These are phyloP conservation scores for Malthinus seriepunctatus DNA, from an alignment of 2,888 invertebrate species.

Conservation along the genomic window DNA sequence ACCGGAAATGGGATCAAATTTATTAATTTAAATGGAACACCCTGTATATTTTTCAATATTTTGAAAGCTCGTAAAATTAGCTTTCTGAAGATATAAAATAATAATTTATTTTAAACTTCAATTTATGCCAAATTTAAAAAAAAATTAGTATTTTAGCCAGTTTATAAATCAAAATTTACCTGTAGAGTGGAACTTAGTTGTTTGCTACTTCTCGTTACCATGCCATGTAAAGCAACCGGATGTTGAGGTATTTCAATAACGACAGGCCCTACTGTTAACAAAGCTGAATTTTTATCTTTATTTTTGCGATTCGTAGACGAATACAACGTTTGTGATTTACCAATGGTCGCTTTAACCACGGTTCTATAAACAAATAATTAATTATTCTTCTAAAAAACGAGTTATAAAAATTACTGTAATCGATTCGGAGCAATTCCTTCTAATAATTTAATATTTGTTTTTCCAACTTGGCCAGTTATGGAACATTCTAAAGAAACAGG, in stretches of 20 bases:
- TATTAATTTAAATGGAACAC: no score
- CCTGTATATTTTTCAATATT: no score
- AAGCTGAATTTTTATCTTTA: constrained; percentile 78
- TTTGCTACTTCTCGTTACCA: constrained; percentile 94
- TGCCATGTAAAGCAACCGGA: constrained; percentile 96
- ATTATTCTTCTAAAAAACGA: not conserved
- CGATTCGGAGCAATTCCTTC: constrained; percentile 90
- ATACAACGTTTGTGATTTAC: constrained; percentile 90
- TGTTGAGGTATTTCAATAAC: constrained; percentile 97
- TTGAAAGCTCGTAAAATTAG: no score
- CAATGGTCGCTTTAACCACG: constrained; percentile 90
- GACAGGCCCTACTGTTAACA: constrained; percentile 86
- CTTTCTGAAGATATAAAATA: no score
- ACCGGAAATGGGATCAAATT: no score
- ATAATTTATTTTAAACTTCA: no score
- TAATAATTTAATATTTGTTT: constrained; percentile 88
- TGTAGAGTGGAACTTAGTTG: constrained; percentile 92
- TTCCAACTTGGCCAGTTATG: constrained; percentile 85
- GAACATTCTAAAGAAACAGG: constrained; percentile 76
- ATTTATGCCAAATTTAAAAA: no score
- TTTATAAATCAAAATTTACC: constrained; percentile 54
- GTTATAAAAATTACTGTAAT: constrained; percentile 63
- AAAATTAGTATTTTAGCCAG: no score
- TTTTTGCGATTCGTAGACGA: constrained; percentile 78
- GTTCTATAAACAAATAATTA: constrained; percentile 62